Evolutionary conservation across 2,888 invertebrate genomes (phyloP).

Genomic region (Lithophane semibrunnea): DNA sequence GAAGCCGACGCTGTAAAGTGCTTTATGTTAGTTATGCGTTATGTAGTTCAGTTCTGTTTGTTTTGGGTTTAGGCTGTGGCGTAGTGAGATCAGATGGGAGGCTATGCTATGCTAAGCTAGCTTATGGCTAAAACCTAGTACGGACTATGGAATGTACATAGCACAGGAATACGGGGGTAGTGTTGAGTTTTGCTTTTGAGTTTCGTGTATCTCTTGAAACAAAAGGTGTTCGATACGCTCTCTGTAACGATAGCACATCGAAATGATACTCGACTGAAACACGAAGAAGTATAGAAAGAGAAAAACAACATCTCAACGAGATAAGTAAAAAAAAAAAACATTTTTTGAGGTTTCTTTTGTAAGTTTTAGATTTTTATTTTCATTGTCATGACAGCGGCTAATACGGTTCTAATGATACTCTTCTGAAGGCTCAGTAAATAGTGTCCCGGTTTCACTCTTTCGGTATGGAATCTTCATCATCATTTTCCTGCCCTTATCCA

Average conservation of each 20-base stretch:
- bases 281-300: background rate
- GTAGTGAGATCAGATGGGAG: constrained; percentile 31
- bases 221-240: background rate
- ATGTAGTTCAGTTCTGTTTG: constrained; percentile 60
- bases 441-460: no score
- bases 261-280: background rate
- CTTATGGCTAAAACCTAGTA: background rate
- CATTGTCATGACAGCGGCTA: no score
- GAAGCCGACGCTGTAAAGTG: constrained; percentile 72
- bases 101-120: constrained; percentile 27
- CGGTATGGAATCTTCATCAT: no score
- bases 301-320: background rate
- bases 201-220: background rate
- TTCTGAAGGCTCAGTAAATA: no score
- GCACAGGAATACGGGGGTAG: background rate
- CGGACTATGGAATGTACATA: background rate
- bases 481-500: no score
- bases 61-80: constrained; percentile 46
- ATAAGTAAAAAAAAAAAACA: no score
- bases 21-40: constrained; percentile 63
- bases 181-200: constrained; percentile 7
- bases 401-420: no score
- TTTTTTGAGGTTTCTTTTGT: background rate
- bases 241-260: background rate
- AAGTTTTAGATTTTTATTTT: no score